Conservation (phyloP, 2,113 vertebrate genomes). For the Epinephelus moara region DNA sequence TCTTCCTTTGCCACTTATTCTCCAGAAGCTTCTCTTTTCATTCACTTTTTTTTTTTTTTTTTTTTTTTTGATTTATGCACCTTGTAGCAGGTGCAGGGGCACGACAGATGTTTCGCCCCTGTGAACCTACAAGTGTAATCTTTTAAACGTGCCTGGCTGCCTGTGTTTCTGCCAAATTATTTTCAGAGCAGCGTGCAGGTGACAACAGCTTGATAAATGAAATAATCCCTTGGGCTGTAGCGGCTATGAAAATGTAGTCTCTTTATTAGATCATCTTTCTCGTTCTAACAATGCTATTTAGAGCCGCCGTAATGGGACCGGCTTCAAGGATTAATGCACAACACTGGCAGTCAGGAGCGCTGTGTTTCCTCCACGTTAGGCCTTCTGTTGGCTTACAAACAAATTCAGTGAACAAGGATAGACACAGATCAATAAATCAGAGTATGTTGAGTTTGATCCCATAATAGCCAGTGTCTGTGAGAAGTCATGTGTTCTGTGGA, state of each 20-base stretch:
- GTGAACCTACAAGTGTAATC: constrained; percentile 51
- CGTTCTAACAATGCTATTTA: constrained; percentile 57
- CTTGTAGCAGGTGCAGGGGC: constrained; percentile 39
- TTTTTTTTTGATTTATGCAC: constrained; percentile 34
- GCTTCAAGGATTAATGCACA: constrained; percentile 57
- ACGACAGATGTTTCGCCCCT: constrained; percentile 58
- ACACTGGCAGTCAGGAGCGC: constrained; percentile 1
- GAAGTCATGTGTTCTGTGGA: not conserved
- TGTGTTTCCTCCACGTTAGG: constrained; percentile 30
- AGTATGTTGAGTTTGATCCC: constrained; percentile 42
- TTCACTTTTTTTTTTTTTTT: not conserved
- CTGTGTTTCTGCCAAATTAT: constrained; percentile 58
- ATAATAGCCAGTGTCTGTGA: constrained; percentile 32
- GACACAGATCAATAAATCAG: constrained; percentile 53
- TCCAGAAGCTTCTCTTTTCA: constrained; percentile 26
- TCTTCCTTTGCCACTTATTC: constrained; percentile 1
- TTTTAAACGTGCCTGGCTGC: constrained; percentile 49
- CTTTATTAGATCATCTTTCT: constrained; percentile 67
- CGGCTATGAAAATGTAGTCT: constrained; percentile 50
- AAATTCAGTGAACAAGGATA: constrained; percentile 38
- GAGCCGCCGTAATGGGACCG: constrained; percentile 48
- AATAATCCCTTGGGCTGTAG: constrained; percentile 43
- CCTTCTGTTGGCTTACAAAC: constrained; percentile 21
- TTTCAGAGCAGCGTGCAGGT: constrained; percentile 59
- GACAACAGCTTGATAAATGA: constrained; percentile 71